Conservation (phyloP, 2,888 invertebrate genomes). For the Athalia cordata region DNA sequence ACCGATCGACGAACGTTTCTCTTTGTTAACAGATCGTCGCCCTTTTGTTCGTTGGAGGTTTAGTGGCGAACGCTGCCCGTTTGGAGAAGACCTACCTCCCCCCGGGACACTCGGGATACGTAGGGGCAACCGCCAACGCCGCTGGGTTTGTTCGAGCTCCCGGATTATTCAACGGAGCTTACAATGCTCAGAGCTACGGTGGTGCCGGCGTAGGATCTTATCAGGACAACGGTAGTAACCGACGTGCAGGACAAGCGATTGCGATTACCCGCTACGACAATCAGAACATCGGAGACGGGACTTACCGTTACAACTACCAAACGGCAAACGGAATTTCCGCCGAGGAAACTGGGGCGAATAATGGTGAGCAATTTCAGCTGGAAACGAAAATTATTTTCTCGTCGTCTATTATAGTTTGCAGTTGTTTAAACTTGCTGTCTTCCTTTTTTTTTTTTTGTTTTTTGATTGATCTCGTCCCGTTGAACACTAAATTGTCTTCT, state of each 20-base stretch:
- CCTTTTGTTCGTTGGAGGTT: slow-evolving; percentile 43
- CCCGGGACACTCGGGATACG: slow-evolving; percentile 50
- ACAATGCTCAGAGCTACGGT: slow-evolving; percentile 33
- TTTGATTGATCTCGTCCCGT: no score
- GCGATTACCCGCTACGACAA: slow-evolving; percentile 47
- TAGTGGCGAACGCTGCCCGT: slow-evolving; percentile 51
- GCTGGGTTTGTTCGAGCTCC: slow-evolving; percentile 51
- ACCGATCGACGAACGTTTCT: slow-evolving; percentile 24
- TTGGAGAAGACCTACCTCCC: slow-evolving; percentile 57
- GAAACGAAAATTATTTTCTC: no score
- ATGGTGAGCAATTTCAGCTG: slow-evolving; percentile 17
- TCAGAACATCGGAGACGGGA: slow-evolving; percentile 48
- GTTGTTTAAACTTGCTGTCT: neutral
- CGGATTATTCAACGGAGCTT: slow-evolving; percentile 47
- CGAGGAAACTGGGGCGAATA: slow-evolving; percentile 37
- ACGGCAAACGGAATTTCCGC: slow-evolving; percentile 42
- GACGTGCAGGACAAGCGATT: slow-evolving; percentile 44
- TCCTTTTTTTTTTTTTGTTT: neutral
- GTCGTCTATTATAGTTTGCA: neutral
- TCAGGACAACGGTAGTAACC: slow-evolving; percentile 12
- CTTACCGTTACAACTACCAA: slow-evolving; percentile 48
- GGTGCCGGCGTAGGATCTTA: slow-evolving; percentile 33
- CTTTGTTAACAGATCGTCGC: slow-evolving; percentile 30
- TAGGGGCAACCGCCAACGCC: slow-evolving; percentile 51
- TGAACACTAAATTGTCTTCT: neutral